phyloP scores from a whole-genome alignment of 2,113 vertebrate species.

The Charadrius vociferus region DNA sequence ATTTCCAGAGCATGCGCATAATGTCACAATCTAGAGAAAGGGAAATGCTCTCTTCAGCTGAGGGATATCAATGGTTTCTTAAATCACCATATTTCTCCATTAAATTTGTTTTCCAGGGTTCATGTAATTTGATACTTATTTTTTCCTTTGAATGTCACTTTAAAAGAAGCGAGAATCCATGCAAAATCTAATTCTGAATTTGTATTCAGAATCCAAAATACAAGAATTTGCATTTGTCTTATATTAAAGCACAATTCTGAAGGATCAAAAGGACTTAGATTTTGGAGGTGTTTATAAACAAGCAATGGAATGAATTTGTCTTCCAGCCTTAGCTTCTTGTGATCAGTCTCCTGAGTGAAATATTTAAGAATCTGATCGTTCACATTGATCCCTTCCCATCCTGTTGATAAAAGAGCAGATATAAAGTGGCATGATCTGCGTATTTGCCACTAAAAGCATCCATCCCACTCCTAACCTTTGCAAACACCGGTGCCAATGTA shows the following conservation, averaged over 20 bases:
- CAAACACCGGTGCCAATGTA: neutral
- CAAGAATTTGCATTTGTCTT: neutral
- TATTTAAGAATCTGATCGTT: neutral
- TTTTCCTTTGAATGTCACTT: neutral
- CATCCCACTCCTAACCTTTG: neutral
- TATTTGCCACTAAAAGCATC: neutral
- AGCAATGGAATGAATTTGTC: neutral
- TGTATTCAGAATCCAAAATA: neutral
- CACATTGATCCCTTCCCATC: neutral
- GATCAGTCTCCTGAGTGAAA: neutral
- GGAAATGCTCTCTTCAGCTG: neutral
- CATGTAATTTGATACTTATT: neutral
- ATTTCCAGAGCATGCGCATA: neutral
- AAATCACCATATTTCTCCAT: neutral
- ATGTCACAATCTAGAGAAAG: neutral
- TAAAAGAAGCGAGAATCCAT: neutral
- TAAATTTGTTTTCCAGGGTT: neutral
- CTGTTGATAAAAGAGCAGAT: neutral
- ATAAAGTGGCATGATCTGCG: neutral
- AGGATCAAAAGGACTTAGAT: neutral
- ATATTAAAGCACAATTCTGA: neutral
- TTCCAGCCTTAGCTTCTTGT: neutral
- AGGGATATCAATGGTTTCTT: neutral
- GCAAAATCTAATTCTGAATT: neutral
- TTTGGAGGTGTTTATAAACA: neutral